Percentiles rank a stretch among this genome's conserved stretches.
Evolutionary conservation across 2,888 invertebrate species (phyloP).

Genomic region (Drosophila meridiana): DNA sequence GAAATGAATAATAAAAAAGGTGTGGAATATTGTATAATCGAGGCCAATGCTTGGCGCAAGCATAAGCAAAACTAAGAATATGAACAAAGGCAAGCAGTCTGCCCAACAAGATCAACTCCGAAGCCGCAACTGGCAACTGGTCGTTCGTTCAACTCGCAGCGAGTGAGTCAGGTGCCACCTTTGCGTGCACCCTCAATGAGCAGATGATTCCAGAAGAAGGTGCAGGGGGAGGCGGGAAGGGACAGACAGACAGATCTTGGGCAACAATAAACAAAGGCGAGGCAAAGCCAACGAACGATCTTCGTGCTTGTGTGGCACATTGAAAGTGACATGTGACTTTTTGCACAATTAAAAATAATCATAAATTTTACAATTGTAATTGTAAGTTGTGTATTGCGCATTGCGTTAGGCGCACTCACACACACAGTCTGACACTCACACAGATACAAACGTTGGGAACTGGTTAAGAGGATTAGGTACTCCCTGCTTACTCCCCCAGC

Average conservation of each 20-base stretch:
- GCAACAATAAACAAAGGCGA: constrained; percentile 32
- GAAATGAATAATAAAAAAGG: too few relatives aligned
- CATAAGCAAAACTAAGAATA: constrained; percentile 20
- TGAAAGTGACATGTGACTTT: constrained; percentile 43
- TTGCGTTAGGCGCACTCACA: constrained; percentile 21
- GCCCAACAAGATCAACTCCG: constrained; percentile 20
- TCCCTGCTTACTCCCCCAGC: constrained; percentile 18
- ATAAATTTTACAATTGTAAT: constrained; percentile 33
- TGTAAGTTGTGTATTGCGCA: constrained; percentile 15
- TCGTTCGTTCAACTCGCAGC: constrained; percentile 46
- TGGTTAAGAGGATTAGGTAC: constrained; percentile 57
- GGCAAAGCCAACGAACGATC: constrained; percentile 35
- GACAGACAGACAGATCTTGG: constrained; percentile 23
- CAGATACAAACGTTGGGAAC: constrained; percentile 12
- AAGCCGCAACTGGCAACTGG: background rate
- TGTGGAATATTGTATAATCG: too few relatives aligned
- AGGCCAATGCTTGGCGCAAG: constrained; percentile 30
- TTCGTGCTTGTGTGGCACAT: constrained; percentile 16
- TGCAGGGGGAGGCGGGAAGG: background rate
- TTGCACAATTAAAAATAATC: constrained; percentile 46
- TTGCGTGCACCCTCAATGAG: constrained; percentile 37
- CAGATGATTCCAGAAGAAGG: constrained; percentile 10
- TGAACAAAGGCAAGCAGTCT: constrained; percentile 38
- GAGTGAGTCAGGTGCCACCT: constrained; percentile 49
- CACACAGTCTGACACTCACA: background rate